Conservation (phyloP, 2,113 vertebrate genomes). For the Lampris incognitus region DNA sequence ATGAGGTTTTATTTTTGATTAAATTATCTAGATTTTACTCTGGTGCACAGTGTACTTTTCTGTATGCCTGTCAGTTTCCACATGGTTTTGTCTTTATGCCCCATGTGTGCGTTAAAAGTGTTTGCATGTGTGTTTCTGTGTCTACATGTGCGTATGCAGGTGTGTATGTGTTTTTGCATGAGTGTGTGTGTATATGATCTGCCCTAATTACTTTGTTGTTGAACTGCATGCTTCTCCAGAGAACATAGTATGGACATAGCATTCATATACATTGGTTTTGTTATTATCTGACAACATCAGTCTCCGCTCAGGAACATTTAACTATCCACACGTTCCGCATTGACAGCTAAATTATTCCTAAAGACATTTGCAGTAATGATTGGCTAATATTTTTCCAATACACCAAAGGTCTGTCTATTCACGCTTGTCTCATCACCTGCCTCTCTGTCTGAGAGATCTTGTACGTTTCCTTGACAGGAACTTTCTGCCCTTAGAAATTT, state of each 20-base stretch:
- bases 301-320: conserved; percentile 33
- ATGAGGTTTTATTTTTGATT: neutral
- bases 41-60: neutral
- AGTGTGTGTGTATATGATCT: conserved; percentile 4
- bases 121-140: neutral
- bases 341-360: conserved; percentile 46
- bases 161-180: neutral
- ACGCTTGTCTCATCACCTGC: conserved; percentile 32
- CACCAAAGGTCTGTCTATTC: conserved; percentile 43
- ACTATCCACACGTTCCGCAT: conserved; percentile 39
- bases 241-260: conserved; percentile 2
- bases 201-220: conserved; percentile 22
- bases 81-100: too few species aligned
- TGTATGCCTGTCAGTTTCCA: neutral
- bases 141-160: neutral
- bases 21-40: neutral
- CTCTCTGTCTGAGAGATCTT: conserved; percentile 27
- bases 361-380: conserved; percentile 52
- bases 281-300: conserved; percentile 30
- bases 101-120: neutral
- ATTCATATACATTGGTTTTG: conserved; percentile 24
- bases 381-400: conserved; percentile 60
- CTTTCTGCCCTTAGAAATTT: conserved; percentile 48
- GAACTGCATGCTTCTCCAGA: conserved; percentile 4
- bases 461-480: conserved; percentile 21